Base-by-base conservation (phyloP, 2,888 invertebrate genomes). In the Didymodactylos carnosus region DNA sequence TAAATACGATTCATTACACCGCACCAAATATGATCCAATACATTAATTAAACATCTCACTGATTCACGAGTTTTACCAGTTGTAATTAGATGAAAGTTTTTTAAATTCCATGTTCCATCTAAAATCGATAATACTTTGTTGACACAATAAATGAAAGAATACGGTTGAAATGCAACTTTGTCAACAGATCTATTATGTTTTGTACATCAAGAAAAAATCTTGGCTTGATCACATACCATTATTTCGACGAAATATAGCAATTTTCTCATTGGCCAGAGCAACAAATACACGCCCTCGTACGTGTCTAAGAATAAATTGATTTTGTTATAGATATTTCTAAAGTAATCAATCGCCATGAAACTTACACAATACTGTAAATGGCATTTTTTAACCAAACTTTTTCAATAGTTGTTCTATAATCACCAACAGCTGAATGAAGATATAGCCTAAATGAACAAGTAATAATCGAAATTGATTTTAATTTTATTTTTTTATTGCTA, bases 1-100 rank as follows among this genome's bases (percentile, higher is more conserved):
- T 94, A 91, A 78, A 98, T 91, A 81, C 90, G 91, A 86, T 98
- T 99, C 78, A 92, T 88, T 84, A 94, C 94, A 27, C 95, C 97
- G 81, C 94, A 95, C 98, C 98, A 98, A 69, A 98, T 91, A 76
- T 89, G 90, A 81, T 89, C 89, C 29, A 90, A 91, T 7, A 97
- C 95, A 49, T 91, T 90, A 78, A 90, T 88, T 84, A 98, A 88
- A 82, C 94, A 94, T 78, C 97, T 89, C 77, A 88, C 86, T 70
- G 93, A 91, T 81, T 91, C 90, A 80, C 89, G 89, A 1, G 91
- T 90, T 78, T 88, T 88, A 11, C 92, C 93, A 71, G 98, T 87
- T 75, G 90, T 91, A 72, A 98, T 88, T 75, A 92, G 85, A 85
- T 94, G 91, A 84, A 95, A 94, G 81, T 90, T 90, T 76, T 89